phyloP scores from a whole-genome alignment of 2,888 invertebrate genomes.

The Drosophila atripex region DNA sequence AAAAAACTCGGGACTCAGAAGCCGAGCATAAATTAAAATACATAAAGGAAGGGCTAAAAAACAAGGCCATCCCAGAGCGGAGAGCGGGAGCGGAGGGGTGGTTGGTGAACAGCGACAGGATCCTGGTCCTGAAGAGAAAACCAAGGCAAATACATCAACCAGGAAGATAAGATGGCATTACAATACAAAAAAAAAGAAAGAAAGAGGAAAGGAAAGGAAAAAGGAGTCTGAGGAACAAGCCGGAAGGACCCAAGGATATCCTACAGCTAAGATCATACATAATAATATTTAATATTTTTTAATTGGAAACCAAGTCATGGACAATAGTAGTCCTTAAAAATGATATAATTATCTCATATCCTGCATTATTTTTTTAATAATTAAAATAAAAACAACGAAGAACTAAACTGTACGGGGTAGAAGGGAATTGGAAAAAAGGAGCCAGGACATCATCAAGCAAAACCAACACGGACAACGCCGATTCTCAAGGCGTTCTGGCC shows the following conservation, averaged over 20 bases:
- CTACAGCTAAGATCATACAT: no score
- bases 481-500: conserved; percentile 42
- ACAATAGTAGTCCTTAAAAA: no score
- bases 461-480: conserved; percentile 63
- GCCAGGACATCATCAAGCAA: conserved; percentile 72
- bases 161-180: conserved; percentile 71
- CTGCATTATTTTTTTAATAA: no score
- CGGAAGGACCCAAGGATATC: background rate
- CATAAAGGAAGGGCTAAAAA: conserved; percentile 75
- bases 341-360: no score
- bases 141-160: conserved; percentile 66
- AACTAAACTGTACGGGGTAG: background rate
- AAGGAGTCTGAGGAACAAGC: no score
- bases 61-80: conserved; percentile 58
- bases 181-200: conserved; percentile 60
- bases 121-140: conserved; percentile 23
- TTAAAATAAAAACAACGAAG: no score
- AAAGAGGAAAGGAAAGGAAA: no score
- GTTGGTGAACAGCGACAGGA: background rate
- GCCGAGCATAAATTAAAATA: conserved; percentile 75
- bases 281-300: no score
- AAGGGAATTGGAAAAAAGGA: conserved; percentile 44
- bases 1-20: conserved; percentile 44
- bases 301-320: no score
- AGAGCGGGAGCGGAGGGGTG: background rate